Evolutionary conservation across 1,140 invertebrate species (phyloP), one percentile per base, ranked within the genome.

Genomic region (Uloborus diversus): DNA sequence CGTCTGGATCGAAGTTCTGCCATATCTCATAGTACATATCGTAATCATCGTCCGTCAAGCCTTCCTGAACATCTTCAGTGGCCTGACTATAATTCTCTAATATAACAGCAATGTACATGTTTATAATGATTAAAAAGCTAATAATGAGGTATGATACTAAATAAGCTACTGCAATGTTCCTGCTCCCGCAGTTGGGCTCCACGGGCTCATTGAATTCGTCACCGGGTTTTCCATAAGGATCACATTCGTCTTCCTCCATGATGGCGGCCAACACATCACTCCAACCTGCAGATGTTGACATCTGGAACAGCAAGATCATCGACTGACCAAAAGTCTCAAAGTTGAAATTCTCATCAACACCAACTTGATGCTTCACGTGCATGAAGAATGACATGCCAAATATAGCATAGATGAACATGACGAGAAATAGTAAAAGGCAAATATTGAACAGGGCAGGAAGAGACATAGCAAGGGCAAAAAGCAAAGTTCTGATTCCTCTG

Each of bases 1-100:
- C 97, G 84, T 98, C 94, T 0, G 97, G 96, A 88, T 99, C 97
- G 87, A 97, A 99, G 85, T 96, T 93, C 86, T 98, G 96, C 97
- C 97, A 99, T 82, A 98, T 97, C 88, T 99, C 97, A 86, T 99
- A 99, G 88, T 98, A 99, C 96, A 99, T 98, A 86, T 99, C 97
- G 88, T 99, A 99, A 87, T 99, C 97, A 88, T 99, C 97, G 86
- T 98, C 96, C 32, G 97, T 99, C 57, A 99, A 89, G 84, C 97
- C 97, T 87, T 99, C 96, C 86, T 99, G 96, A 57, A 99, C 97
- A 87, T 99, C 97, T 88, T 99, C 97, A 47, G 96, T 99, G 49
- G 97, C 97, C 89, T 96, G 94, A 47, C 95, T 97, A 88, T 99
- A 99, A 88, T 99, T 99, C 88, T 99, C 97, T 87, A 99, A 91